Evolutionary conservation across 2,113 vertebrate species (phyloP).

Genomic region (Alligator mississippiensis): DNA sequence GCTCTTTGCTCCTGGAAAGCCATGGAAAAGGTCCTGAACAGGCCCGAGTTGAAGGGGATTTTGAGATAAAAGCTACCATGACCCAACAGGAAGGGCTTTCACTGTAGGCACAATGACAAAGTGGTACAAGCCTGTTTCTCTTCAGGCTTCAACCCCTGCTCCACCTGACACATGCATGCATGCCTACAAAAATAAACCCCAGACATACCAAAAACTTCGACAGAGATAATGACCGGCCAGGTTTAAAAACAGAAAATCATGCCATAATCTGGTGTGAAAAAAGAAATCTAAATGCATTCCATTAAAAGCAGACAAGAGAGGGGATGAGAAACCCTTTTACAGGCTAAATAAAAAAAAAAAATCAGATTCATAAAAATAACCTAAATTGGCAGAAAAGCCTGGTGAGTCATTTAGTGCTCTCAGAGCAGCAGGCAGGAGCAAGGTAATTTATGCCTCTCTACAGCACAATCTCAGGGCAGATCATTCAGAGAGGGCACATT

Average conservation of each 20-base stretch:
- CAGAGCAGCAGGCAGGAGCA: neutral
- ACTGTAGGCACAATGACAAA: slow-evolving; percentile 43
- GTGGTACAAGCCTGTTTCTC: neutral
- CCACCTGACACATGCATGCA: neutral
- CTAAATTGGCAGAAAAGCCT: slow-evolving; percentile 24
- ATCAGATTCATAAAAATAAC: rapidly evolving
- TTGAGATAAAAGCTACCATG: neutral
- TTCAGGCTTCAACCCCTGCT: neutral
- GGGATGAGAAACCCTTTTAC: slow-evolving; percentile 32
- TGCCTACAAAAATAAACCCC: neutral
- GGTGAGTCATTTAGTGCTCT: slow-evolving; percentile 39
- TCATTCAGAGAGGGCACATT: neutral
- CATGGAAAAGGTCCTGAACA: neutral
- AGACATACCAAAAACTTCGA: slow-evolving; percentile 28
- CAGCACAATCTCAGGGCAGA: neutral
- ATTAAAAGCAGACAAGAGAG: slow-evolving; percentile 27
- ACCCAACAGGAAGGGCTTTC: slow-evolving; percentile 6
- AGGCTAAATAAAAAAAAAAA: slow-evolving; percentile 44
- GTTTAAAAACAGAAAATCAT: slow-evolving; percentile 34
- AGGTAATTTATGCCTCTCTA: neutral
- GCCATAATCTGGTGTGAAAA: neutral
- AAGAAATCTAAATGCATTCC: neutral
- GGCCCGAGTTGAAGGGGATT: neutral
- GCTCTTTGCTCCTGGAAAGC: neutral
- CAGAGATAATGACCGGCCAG: slow-evolving; percentile 28